Evolutionary conservation across 2,888 invertebrate species (phyloP).

Genomic region (Eupelmus urozonus): DNA sequence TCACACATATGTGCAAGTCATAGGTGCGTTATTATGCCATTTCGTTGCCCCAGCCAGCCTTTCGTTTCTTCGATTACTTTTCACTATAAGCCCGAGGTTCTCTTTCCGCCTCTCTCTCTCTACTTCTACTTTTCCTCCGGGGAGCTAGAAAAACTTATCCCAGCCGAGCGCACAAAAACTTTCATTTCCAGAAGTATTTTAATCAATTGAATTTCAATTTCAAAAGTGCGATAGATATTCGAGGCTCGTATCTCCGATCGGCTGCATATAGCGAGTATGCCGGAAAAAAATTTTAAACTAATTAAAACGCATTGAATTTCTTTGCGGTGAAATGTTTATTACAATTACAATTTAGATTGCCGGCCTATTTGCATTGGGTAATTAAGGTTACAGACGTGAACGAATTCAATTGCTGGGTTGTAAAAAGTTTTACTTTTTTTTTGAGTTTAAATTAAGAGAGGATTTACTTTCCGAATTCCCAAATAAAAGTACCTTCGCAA

Average conservation of each 20-base stretch:
- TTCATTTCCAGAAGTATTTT: constrained; percentile 25
- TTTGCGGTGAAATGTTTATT: constrained; percentile 10
- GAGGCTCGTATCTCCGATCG: not conserved
- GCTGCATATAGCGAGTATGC: too few species aligned
- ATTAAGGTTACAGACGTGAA: too few species aligned
- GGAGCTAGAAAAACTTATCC: constrained; percentile 3
- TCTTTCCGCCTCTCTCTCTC: not conserved
- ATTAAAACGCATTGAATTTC: constrained; percentile 39
- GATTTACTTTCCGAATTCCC: too few species aligned
- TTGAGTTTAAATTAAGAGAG: too few species aligned
- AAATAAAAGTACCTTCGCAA: too few species aligned
- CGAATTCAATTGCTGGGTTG: too few species aligned
- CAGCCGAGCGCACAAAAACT: not conserved
- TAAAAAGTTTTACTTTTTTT: too few species aligned
- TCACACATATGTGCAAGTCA: constrained; percentile 14
- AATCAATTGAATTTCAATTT: constrained; percentile 30
- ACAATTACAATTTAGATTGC: constrained; percentile 18
- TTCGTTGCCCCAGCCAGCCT: constrained; percentile 6
- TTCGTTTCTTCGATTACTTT: constrained; percentile 51
- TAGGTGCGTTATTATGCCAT: constrained; percentile 38
- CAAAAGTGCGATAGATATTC: not conserved
- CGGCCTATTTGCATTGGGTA: not conserved
- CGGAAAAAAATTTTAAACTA: constrained; percentile 17
- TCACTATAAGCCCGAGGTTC: constrained; percentile 31
- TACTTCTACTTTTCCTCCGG: constrained; percentile 3